phyloP scores from a whole-genome alignment of 2,113 vertebrate species.

The Globicephala melas region DNA sequence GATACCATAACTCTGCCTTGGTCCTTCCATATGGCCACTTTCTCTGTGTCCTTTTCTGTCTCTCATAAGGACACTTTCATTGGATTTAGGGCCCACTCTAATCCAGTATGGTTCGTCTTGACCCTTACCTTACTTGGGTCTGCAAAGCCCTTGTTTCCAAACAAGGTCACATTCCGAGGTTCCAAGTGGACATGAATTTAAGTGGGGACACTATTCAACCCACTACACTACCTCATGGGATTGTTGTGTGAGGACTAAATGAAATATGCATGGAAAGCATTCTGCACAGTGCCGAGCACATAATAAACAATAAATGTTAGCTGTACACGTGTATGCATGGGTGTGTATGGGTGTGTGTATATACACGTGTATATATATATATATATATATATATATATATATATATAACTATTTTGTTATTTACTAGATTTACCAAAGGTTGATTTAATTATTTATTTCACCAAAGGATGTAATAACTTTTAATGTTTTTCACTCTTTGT shows the following conservation, averaged over 20 bases:
- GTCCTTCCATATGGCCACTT: background rate
- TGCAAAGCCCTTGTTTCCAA: background rate
- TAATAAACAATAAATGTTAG: background rate
- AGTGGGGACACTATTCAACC: background rate
- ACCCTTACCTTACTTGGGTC: background rate
- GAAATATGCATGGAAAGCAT: background rate
- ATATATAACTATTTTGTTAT: background rate
- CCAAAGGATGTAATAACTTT: background rate
- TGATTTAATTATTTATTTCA: background rate
- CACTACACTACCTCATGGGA: background rate
- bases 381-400: too few species aligned
- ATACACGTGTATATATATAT: too few species aligned
- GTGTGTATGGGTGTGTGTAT: too few species aligned
- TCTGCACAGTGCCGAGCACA: background rate
- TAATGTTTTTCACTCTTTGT: background rate
- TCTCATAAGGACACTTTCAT: background rate
- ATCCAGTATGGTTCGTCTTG: background rate
- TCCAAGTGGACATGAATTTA: background rate
- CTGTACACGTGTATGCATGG: rapidly evolving
- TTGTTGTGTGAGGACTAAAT: background rate
- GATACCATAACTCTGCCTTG: background rate
- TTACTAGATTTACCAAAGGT: background rate
- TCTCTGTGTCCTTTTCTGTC: background rate
- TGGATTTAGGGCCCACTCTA: background rate
- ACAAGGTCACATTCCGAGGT: background rate